Base-by-base conservation (phyloP, 2,113 vertebrate genomes). In the Progne subis region DNA sequence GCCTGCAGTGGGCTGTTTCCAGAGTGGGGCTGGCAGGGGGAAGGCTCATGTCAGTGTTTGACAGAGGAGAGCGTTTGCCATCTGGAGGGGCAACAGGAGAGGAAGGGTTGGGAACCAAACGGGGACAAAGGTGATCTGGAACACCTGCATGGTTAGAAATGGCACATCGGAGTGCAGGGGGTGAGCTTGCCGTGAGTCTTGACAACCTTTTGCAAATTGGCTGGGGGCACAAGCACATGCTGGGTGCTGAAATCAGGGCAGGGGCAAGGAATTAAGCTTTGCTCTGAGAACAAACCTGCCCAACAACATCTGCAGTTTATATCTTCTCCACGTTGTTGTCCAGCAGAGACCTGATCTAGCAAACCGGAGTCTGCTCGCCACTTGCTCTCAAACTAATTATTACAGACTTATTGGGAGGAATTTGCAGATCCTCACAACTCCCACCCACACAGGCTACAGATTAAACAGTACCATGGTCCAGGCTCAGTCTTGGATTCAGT, bases 201-300 rank as follows among this genome's bases (percentile, higher is more conserved):
- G 82, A 69, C 70, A 72, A 4, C 44, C 28, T 76, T 75, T 60
- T 56, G 31, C 0, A 0, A 5, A 6, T 21, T 2, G 2, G 9
- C 49, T 13, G 0, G 1, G 9, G 32, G 20, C 0, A 0, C 1
- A 0, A 19, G 9, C 63, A 5, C 1, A 0, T 59, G 49, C 52
- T 1, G 6, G 41, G 13, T 68, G 56, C 41, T 76, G 57, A 29
- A 89, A 56, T 43, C 65, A 32, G 56, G 52, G 26, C 3, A 0
- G 0, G 0, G 68, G 44, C 1, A 2, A 34, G 41, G 57, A 70
- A 29, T 81, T 74, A 23, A 12, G 3, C 9, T 63, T 83, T 76
- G 21, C 29, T 47, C 56, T 5, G 8, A 18, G 49, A 52, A 3
- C 0, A 0, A 67, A 17, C 26, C 57, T 75, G 47, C 21, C 11